Base-by-base conservation (phyloP, 2,797 vertebrate species). In the Anas capensis region DNA sequence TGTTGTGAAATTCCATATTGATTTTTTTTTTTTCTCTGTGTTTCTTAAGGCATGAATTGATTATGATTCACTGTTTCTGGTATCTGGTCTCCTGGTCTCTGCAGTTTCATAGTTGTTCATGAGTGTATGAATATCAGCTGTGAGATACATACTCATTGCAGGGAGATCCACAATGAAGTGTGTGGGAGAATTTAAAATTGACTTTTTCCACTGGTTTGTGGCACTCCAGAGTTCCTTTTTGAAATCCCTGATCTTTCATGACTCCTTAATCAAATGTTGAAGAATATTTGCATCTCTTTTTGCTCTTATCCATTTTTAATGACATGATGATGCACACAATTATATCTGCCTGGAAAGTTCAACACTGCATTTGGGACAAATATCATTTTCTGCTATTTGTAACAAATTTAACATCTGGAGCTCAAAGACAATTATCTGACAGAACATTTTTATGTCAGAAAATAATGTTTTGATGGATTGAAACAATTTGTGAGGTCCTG, bases 231-330 rank as follows among this genome's bases (percentile, higher is more conserved):
- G 13, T 70, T 86, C 27, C 14, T 58, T 66, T 95, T 72, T 69
- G 36, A 91, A 21, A 40, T 51, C 29, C 31, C 12, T 57, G 31
- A 36, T 77, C 15, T 90, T 91, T 81, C 34, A n/a, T 62, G 38
- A 51, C 23, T 79, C 51, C 60, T 81, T 64, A 89, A 46, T 65
- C 33, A 79, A 92, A 34, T 3, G 2, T 16, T 46, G 66, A 91
- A 79, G 14, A 82, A 84, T n/a, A 82, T 62, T 84, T 90, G 11
- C 5, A 20, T 51, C 4, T 88, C 48, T 53, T 88, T 88, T 78
- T 79, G 42, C 51, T 84, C 88, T 84, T 70, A 60, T 76, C 12
- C 4, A 11, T 85, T 90, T 94, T 87, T 34, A 81, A 91, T 68
- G 14, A 27, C 6, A 13, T 24, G 16, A 19, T 79, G 49, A 83